Evolutionary conservation across 2,888 invertebrate genomes (phyloP).

Genomic region (Apamea anceps): DNA sequence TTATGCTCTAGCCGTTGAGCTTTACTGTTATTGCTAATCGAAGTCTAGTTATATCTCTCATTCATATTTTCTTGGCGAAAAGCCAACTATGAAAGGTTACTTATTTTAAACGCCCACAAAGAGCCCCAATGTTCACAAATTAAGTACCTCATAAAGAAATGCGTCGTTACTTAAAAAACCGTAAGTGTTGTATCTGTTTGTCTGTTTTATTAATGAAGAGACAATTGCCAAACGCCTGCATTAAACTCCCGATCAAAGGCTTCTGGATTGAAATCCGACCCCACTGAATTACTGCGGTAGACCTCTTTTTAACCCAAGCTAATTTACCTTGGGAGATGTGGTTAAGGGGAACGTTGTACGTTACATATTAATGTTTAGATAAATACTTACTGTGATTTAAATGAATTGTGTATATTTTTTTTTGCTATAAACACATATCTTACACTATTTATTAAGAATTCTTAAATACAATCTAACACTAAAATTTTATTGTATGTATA

Average conservation of each 20-base stretch:
- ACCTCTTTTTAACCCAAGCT: slow-evolving; percentile 59
- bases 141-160: neutral
- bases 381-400: slow-evolving; percentile 16
- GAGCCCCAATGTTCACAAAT: neutral
- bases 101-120: neutral
- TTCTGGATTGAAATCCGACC: slow-evolving; percentile 59
- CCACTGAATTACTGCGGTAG: slow-evolving; percentile 53
- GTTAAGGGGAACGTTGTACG: slow-evolving; percentile 12
- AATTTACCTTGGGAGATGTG: slow-evolving; percentile 53
- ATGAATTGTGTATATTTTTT: neutral
- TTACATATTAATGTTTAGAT: slow-evolving; percentile 48
- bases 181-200: slow-evolving; percentile 27
- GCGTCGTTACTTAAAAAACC: neutral
- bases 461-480: neutral
- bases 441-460: too few species aligned
- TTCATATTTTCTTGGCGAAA: neutral
- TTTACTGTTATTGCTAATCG: slow-evolving; percentile 26
- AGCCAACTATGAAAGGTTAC: neutral
- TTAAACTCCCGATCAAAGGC: slow-evolving; percentile 52
- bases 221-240: slow-evolving; percentile 52
- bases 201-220: slow-evolving; percentile 36
- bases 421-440: neutral
- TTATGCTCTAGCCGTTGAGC: neutral
- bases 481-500: too few species aligned
- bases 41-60: neutral